Evolutionary conservation across 1,140 invertebrate species (phyloP).

Genomic region (Babylonia areolata): DNA sequence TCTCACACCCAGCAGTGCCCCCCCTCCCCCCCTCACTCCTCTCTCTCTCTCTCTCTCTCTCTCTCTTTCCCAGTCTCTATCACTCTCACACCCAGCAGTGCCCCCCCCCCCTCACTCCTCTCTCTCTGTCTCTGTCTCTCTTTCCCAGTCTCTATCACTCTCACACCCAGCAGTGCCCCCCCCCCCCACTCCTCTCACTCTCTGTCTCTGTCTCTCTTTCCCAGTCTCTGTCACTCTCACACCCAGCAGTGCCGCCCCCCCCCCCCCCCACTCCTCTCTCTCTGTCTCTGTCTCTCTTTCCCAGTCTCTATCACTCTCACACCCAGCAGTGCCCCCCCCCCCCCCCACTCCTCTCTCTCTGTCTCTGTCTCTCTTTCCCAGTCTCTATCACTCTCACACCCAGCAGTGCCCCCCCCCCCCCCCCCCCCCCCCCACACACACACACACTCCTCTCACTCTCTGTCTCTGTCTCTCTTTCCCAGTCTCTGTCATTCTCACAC

Average conservation of each 20-base stretch:
- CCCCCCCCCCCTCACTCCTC: not conserved
- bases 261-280: no score
- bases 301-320: no score
- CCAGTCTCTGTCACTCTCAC: no score
- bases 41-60: not conserved
- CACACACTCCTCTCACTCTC: not conserved
- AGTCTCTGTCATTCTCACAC: no score
- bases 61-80: not conserved
- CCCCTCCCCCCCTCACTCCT: not conserved
- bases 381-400: no score
- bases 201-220: not conserved
- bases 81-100: not conserved
- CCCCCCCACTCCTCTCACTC: no score
- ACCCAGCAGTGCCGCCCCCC: no score
- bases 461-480: not conserved
- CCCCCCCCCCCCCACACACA: no score
- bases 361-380: not conserved
- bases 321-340: no score
- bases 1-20: no score
- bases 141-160: not conserved
- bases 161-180: no score
- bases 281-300: not conserved
- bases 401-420: no score
- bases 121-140: conserved; percentile 17
- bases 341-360: not conserved